phyloP scores from a whole-genome alignment of 2,113 vertebrate species.

The Cervus canadensis region DNA sequence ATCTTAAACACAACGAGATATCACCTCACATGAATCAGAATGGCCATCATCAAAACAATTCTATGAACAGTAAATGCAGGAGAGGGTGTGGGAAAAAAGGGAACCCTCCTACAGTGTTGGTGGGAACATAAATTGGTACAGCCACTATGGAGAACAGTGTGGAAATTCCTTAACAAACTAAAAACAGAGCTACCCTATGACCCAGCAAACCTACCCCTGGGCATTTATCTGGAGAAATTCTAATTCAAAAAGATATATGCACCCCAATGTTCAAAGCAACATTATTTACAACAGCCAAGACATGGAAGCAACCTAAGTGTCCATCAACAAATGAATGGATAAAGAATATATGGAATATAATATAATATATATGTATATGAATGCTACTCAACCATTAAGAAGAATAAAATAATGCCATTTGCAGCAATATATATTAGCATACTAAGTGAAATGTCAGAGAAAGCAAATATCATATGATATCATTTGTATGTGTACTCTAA shows the following conservation, averaged over 20 bases:
- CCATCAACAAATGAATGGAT: neutral
- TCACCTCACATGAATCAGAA: neutral
- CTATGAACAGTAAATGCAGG: neutral
- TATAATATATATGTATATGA: neutral
- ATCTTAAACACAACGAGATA: neutral
- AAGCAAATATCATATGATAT: neutral
- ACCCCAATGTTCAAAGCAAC: neutral
- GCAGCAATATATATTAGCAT: neutral
- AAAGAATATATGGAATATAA: neutral
- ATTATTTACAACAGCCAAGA: neutral
- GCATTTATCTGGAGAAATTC: neutral
- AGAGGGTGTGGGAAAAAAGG: neutral
- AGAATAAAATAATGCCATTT: neutral
- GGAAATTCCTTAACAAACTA: neutral
- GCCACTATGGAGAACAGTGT: neutral
- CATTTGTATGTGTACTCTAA: neutral
- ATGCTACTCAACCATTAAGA: neutral
- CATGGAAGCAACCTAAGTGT: neutral
- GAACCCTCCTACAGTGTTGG: neutral
- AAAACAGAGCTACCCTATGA: neutral
- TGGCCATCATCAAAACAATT: neutral
- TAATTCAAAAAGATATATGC: neutral
- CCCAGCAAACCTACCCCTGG: neutral
- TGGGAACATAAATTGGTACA: neutral
- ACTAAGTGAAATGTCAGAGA: neutral